Conservation (phyloP, 1,140 invertebrate genomes). For the Druon quercuslanigerum region DNA sequence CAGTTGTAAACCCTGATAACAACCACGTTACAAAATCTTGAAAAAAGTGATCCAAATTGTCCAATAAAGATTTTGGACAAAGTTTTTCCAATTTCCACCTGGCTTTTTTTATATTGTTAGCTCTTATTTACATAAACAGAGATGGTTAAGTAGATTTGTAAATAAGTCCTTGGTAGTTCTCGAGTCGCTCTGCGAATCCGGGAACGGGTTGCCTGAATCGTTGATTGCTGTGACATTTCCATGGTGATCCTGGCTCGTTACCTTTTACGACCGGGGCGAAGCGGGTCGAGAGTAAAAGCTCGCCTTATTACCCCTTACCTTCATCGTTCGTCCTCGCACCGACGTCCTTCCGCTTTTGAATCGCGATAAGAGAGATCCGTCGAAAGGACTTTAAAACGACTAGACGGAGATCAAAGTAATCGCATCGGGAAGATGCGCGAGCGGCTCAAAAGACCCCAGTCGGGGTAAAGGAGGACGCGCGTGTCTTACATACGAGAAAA, state of each 20-base stretch:
- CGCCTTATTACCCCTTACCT: constrained; percentile 40
- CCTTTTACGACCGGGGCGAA: constrained; percentile 20
- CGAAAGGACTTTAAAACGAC: constrained; percentile 45
- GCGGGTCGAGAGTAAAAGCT: constrained; percentile 29
- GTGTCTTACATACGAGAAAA: constrained; percentile 1
- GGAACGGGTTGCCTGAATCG: not conserved
- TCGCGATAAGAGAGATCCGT: constrained; percentile 36
- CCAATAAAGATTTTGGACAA: not conserved
- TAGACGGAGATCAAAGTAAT: constrained; percentile 39
- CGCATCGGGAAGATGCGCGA: constrained; percentile 37
- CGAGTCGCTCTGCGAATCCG: constrained; percentile 32
- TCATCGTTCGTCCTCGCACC: not conserved
- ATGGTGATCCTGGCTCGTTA: constrained; percentile 39
- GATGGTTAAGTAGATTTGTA: too few species aligned
- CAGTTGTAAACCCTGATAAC: too few species aligned
- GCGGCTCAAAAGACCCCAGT: constrained; percentile 30
- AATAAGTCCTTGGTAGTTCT: not conserved
- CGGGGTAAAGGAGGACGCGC: constrained; percentile 15
- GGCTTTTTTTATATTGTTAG: too few species aligned
- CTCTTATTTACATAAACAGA: too few species aligned
- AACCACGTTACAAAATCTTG: too few species aligned
- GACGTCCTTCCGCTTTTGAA: constrained; percentile 30
- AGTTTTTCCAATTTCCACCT: too few species aligned
- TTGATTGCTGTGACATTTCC: constrained; percentile 40
- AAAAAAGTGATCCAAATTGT: too few species aligned